Evolutionary conservation across 2,888 invertebrate species (phyloP), one percentile per base, ranked within the genome.

Genomic region (Euspilapteryx auroguttella): DNA sequence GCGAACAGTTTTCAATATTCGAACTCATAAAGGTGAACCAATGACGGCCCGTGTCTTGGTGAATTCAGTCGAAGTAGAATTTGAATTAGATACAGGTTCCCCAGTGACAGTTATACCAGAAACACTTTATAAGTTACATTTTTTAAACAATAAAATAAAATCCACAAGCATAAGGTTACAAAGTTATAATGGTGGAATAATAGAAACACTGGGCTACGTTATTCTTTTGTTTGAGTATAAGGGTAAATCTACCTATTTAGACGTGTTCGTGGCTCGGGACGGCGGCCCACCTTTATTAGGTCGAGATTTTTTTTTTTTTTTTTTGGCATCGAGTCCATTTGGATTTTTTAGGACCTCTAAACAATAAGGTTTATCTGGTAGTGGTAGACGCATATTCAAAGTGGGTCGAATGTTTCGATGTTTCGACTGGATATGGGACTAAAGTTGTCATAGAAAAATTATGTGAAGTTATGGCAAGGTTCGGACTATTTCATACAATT

Each of bases 371-470:
- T 8, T 28, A 25, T 32, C 17, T 28, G 21, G 21, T 32, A 2
- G 12, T 25, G 2, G 21, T 32, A 2, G 32, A 32, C 13, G 28
- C 26, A 2, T 29, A 12, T 25, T 26, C 29, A 3, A 29, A 32
- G 21, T 32, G 32, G 32, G 12, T 30, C 12, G 32, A 32, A 12
- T n/a, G 12, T 24, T n/a, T n/a, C n/a, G n/a, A n/a, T n/a, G n/a
- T n/a, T n/a, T n/a, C 7, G 10, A 22, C 10, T 22, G 10, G n/a
- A 22, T 22, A 22, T 10, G n/a, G 22, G 10, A n/a, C n/a, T 12
- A 4, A 11, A 12, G 21, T 14, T 3, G 20, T 27, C 4, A 27
- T 27, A 20, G 27, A 4, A 7, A 27, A 27, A 11, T 12, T 27
- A 12, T 17, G 12, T 8, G 20, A 27, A 4, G 9, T 27, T n/a